Evolutionary conservation across 2,797 vertebrate species (phyloP).

Genomic region (Tragopan temminckii): DNA sequence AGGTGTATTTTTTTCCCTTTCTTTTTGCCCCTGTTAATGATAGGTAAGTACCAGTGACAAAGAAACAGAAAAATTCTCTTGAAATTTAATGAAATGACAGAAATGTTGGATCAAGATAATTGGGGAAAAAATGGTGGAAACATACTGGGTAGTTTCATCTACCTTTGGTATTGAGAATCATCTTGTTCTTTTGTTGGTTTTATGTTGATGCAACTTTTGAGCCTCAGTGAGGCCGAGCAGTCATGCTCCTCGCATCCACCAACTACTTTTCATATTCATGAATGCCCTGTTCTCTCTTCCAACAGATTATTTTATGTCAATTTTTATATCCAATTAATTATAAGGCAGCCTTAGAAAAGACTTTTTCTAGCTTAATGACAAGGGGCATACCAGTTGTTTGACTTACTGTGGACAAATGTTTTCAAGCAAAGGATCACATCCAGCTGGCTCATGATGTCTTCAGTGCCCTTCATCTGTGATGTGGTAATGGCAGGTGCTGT

Average conservation of each 20-base stretch:
- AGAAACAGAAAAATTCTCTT: not conserved
- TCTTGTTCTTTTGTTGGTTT: not conserved
- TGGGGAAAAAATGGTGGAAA: not conserved
- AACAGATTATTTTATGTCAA: not conserved
- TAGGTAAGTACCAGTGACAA: not conserved
- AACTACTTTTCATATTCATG: not conserved
- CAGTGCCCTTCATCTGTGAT: not conserved
- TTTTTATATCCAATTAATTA: not conserved
- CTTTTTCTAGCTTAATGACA: not conserved
- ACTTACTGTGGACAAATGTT: not conserved
- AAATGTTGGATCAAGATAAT: not conserved
- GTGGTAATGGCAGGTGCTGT: not conserved
- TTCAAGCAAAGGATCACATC: not conserved
- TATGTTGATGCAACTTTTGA: not conserved
- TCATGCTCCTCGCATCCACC: not conserved
- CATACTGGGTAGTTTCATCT: slow-evolving; percentile 8
- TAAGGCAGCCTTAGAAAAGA: not conserved
- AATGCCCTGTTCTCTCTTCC: not conserved
- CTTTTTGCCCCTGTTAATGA: not conserved
- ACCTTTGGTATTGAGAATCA: not conserved
- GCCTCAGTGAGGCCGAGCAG: not conserved
- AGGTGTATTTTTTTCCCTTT: not conserved
- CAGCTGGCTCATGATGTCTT: not conserved
- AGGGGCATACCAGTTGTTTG: not conserved
- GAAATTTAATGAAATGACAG: not conserved